phyloP scores from a whole-genome alignment of 1,140 invertebrate species.

The Reticulitermes speratus region DNA sequence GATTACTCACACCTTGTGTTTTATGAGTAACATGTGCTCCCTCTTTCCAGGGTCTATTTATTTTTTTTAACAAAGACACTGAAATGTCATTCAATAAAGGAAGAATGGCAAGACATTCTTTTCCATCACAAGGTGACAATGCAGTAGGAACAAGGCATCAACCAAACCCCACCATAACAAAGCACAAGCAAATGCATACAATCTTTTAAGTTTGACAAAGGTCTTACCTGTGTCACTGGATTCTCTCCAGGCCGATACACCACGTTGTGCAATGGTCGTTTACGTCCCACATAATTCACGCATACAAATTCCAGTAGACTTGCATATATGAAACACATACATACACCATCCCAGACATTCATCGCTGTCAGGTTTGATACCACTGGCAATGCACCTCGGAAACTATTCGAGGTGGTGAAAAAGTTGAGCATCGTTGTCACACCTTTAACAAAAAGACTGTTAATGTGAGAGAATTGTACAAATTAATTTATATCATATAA shows the following conservation, averaged over 20 bases:
- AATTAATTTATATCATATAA: background rate
- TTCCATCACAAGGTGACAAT: too few species aligned
- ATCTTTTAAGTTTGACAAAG: background rate
- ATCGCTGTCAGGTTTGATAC: conserved; percentile 92
- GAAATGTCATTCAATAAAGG: too few species aligned
- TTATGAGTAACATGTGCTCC: too few species aligned
- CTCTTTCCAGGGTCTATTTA: too few species aligned
- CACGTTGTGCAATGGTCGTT: conserved; percentile 82
- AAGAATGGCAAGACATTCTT: too few species aligned
- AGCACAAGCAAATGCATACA: background rate
- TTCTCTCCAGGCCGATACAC: conserved; percentile 86
- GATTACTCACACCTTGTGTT: too few species aligned
- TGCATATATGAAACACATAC: conserved; percentile 95
- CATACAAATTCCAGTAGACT: conserved; percentile 91
- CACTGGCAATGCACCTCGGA: conserved; percentile 84
- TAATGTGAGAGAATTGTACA: background rate
- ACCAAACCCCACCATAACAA: too few species aligned
- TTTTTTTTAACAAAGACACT: too few species aligned
- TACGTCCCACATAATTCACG: conserved; percentile 92
- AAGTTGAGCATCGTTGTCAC: conserved; percentile 97
- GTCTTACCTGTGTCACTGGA: conserved; percentile 83
- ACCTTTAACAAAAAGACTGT: conserved; percentile 55
- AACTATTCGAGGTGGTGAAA: conserved; percentile 91
- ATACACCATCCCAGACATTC: conserved; percentile 95
- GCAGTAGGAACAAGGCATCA: too few species aligned